Evolutionary conservation across 1,140 invertebrate species (phyloP), one percentile per base, ranked within the genome.

Genomic region (Maniola jurtina): DNA sequence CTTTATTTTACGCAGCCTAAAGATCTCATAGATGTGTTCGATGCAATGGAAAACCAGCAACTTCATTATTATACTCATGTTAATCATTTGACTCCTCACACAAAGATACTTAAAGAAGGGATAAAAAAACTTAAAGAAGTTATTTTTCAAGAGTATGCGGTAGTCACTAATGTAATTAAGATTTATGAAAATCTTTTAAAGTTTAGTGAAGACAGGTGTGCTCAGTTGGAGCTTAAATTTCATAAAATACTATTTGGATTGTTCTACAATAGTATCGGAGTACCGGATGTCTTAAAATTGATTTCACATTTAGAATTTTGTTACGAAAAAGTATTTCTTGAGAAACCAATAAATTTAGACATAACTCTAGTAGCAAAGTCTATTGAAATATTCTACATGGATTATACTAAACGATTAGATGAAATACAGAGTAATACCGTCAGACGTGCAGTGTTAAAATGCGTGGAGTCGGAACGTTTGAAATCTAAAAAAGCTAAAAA

Each of bases 1-100:
- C 70, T 94, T n/a, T 93, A 92, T 72, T 94, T 94, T 71, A 80
- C 79, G 5, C 76, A 92, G 38, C 91, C 93, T 0, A 66, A 79
- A 16, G 91, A 94, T 50, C 75, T 94, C 13, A 77, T 93, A 6
- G 77, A 88, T 10, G 88, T 93, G 14, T 94, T 95, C 65, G 81
- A 84, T 57, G 84, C 88, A 7, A 93, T 94, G 72, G 93, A 93
- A 78, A 80, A 92, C 48, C 93, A 94, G 70, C 79, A 86, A 25
- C 68, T 84, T 50, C 68, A 88, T 71, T 81, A 88, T 66, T 87
- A 86, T 50, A 75, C 78, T 10, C 80, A 86, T 60, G 77, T 86
- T 10, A 70, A 70, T 5, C 75, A 80, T 68, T 45, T 87, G 15
- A 64, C 71, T 34, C 84, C 84, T 15, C 68, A 76, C 36, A 66